Evolutionary conservation across 2,888 invertebrate species (phyloP), one percentile per base, ranked within the genome.

Genomic region (Physocephala rufipes): DNA sequence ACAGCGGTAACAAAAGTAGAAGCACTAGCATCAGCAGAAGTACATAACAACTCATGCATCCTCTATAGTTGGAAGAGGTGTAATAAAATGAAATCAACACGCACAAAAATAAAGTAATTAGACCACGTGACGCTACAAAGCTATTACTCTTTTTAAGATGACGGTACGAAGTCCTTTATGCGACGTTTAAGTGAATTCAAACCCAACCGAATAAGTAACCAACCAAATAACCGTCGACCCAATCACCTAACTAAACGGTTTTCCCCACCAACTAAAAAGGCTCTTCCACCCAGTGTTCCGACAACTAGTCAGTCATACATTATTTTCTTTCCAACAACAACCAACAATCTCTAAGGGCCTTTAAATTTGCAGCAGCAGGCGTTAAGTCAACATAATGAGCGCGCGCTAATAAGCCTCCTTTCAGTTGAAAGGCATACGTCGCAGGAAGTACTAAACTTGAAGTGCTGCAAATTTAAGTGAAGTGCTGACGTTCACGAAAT

Each of bases 191-290:
- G 74, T 72, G 74, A 68, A 67, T 72, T 71, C 72, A 72, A 74
- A 72, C 74, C 74, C 74, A 74, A 71, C 72, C 72, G 63, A 66
- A 55, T 62, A 69, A 74, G 74, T 74, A 72, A 72, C 74, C 62
- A 69, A 49, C 68, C 49, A 21, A 59, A 45, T 45, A 58, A 2
- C 49, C 49, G 15, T 4, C 36, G 24, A 21, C 19, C 47, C 61
- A 36, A 62, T 63, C 63, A 47, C 21, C 16, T 16, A 15, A 43
- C 47, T 16, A 12, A n/a, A n/a, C 26, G 28, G 26, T 15, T 30
- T 9, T 28, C 12, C 24, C 28, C 24, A n/a, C n/a, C n/a, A 7
- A 58, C 24, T 26, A 24, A 58, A 13, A 28, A 16, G 16, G 59
- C 16, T 3, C 2, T 26, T 24, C 26, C 16, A n/a, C 28, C 19